Percentiles rank a stretch among this genome's conserved stretches.
phyloP scores from a whole-genome alignment of 2,888 invertebrate species.

The Lepidonotus clava region DNA sequence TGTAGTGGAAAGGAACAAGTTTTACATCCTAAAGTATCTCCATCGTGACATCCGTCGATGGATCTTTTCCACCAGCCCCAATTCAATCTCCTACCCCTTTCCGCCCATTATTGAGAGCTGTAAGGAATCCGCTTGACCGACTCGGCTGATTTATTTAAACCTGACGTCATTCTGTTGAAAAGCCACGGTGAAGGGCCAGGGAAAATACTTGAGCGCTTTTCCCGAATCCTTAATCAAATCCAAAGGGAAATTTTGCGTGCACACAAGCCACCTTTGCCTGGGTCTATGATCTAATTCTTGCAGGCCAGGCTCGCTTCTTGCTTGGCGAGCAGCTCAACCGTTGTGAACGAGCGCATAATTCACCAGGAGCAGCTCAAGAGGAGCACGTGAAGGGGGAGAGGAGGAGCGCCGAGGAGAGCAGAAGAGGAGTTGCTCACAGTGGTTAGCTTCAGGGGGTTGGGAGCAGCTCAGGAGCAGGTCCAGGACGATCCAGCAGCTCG shows the following conservation, averaged over 20 bases:
- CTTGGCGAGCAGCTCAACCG: slow-evolving; percentile 29
- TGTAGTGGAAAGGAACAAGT: too few relatives aligned
- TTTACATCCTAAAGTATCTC: too few relatives aligned
- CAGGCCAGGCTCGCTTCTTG: background rate
- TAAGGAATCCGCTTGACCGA: background rate
- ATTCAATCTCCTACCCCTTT: background rate
- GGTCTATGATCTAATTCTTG: slow-evolving; percentile 41
- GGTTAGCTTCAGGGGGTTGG: background rate
- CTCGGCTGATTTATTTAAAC: background rate
- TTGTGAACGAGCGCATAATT: slow-evolving; percentile 38
- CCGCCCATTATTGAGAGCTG: background rate
- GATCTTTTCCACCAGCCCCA: background rate
- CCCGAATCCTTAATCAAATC: slow-evolving; percentile 31
- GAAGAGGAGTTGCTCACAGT: slow-evolving; percentile 1
- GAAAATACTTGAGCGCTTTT: background rate
- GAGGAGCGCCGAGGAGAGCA: background rate
- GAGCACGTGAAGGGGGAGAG: background rate
- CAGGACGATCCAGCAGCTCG: too few relatives aligned
- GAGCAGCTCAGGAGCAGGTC: too few relatives aligned
- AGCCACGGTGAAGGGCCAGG: background rate
- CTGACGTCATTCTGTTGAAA: background rate
- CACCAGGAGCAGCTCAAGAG: slow-evolving; percentile 22
- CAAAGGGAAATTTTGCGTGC: slow-evolving; percentile 10
- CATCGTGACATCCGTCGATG: background rate
- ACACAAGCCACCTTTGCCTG: slow-evolving; percentile 19